Evolutionary conservation across 2,888 invertebrate genomes (phyloP).

Genomic region (Spodoptera littoralis): DNA sequence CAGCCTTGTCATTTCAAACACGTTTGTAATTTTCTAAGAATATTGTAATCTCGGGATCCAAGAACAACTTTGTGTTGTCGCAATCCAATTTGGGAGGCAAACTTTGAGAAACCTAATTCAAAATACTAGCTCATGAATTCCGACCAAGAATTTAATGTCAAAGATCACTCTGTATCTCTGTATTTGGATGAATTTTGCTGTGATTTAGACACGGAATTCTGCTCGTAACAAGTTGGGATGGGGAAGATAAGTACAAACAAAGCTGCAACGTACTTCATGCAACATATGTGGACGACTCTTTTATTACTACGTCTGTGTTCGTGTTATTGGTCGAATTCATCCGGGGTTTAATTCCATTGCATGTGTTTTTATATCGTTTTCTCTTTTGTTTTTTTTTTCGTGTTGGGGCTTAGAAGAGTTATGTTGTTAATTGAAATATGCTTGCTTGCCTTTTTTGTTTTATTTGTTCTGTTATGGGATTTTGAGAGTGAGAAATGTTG

Average conservation of each 20-base stretch:
- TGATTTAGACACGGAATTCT: conserved; percentile 55
- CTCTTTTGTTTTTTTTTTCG: conserved; percentile 56
- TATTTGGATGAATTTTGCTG: conserved; percentile 24
- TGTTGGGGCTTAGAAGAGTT: conserved; percentile 57
- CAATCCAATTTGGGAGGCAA: no score
- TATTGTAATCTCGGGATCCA: background rate
- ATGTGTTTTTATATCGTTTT: conserved; percentile 65
- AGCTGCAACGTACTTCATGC: conserved; percentile 61
- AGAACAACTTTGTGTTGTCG: background rate
- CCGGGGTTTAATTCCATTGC: conserved; percentile 66
- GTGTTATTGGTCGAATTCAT: conserved; percentile 66
- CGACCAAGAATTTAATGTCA: background rate
- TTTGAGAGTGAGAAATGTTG: conserved; percentile 15
- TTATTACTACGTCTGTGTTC: conserved; percentile 68
- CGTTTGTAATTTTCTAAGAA: conserved; percentile 15
- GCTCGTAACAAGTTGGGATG: conserved; percentile 66
- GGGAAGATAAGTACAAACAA: conserved; percentile 54
- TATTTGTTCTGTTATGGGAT: conserved; percentile 41
- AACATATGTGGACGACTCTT: conserved; percentile 80
- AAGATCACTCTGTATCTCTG: conserved; percentile 5
- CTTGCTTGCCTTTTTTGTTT: conserved; percentile 52
- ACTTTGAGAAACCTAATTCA: no score
- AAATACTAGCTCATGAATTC: background rate
- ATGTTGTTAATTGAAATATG: conserved; percentile 69
- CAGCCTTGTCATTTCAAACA: conserved; percentile 2